Evolutionary conservation across 2,888 invertebrate species (phyloP).

Genomic region (Caenorhabditis angaria): DNA sequence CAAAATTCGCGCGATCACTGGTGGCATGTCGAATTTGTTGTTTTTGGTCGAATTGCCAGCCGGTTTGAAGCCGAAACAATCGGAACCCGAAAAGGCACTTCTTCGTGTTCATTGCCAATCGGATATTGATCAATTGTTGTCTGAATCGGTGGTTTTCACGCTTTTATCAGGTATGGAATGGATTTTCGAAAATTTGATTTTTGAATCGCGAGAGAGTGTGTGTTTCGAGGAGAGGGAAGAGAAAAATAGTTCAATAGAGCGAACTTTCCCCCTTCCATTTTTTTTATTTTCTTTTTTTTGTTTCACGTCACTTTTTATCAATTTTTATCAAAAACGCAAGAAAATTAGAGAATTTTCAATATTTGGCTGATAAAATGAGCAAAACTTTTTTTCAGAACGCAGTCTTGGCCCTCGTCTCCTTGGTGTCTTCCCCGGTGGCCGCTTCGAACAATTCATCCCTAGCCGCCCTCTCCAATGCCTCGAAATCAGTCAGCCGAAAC

Average conservation of each 20-base stretch:
- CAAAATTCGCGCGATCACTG: constrained; percentile 73
- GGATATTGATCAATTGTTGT: constrained; percentile 85
- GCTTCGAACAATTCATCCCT: constrained; percentile 77
- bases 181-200: no score
- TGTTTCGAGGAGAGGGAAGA: no score
- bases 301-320: no score
- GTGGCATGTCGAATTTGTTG: constrained; percentile 91
- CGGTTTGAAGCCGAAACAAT: constrained; percentile 17
- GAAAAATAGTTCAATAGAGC: no score
- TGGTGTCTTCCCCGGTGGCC: constrained; percentile 92
- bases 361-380: neutral
- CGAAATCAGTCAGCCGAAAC: constrained; percentile 82
- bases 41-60: constrained; percentile 84
- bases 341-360: constrained; percentile 1
- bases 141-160: constrained; percentile 94
- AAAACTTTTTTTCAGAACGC: constrained; percentile 73
- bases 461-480: constrained; percentile 83
- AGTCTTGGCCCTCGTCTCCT: constrained; percentile 89
- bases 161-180: constrained; percentile 80
- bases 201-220: no score
- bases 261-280: no score
- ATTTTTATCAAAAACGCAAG: neutral
- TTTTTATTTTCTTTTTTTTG: no score
- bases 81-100: constrained; percentile 50
- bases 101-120: constrained; percentile 76